These are phyloP conservation scores for Hormaphis cornu DNA, from an alignment of 1,140 invertebrate species.

Conservation along the genomic window DNA sequence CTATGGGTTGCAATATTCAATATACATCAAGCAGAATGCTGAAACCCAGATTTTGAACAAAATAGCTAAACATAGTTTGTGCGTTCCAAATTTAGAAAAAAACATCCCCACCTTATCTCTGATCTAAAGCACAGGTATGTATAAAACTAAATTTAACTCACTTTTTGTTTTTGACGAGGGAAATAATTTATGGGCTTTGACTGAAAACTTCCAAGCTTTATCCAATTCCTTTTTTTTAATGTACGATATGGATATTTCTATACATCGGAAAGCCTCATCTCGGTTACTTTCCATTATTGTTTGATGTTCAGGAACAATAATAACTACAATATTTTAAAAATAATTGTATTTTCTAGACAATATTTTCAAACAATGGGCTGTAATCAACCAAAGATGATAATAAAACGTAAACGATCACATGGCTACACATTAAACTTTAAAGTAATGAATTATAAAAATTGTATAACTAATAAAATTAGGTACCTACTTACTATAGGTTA, in stretches of 20 bases:
- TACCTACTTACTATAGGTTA: too few relatives aligned
- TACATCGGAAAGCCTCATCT: constrained; percentile 82
- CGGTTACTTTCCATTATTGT: constrained; percentile 78
- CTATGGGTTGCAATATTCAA: too few relatives aligned
- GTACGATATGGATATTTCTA: constrained; percentile 68
- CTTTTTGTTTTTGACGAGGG: not conserved
- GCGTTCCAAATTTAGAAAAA: not conserved
- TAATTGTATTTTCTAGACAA: too few relatives aligned
- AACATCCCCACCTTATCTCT: not conserved
- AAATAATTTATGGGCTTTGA: not conserved
- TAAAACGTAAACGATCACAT: too few relatives aligned
- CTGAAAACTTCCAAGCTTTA: constrained; percentile 50
- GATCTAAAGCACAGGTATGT: not conserved
- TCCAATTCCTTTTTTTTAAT: constrained; percentile 65
- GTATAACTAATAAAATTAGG: too few relatives aligned
- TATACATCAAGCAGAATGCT: not conserved
- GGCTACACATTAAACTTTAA: too few relatives aligned
- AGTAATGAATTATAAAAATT: too few relatives aligned
- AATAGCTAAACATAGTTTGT: not conserved
- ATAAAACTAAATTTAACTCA: not conserved
- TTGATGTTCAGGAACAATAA: too few relatives aligned
- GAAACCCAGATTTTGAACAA: not conserved
- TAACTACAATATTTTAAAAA: too few relatives aligned
- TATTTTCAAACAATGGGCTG: too few relatives aligned
- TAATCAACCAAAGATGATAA: too few relatives aligned